These are phyloP conservation scores for Thalassarche chlororhynchos DNA, from an alignment of 2,113 vertebrate genomes.

Conservation along the genomic window DNA sequence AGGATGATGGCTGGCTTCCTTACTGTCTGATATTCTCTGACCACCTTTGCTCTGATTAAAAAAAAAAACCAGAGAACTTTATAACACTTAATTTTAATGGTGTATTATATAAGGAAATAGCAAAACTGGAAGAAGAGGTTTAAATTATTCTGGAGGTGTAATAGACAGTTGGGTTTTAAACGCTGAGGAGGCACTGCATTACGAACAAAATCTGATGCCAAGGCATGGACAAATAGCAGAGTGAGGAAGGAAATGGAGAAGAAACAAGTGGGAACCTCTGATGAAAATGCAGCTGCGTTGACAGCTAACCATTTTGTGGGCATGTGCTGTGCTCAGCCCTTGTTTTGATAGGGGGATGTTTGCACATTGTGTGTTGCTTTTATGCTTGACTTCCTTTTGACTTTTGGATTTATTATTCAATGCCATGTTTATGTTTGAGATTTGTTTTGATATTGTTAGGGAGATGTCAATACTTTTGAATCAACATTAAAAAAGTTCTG, in stretches of 20 bases:
- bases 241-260: neutral
- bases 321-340: neutral
- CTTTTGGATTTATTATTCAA: neutral
- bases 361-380: neutral
- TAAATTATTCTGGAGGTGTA: neutral
- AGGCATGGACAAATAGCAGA: neutral
- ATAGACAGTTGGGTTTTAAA: neutral
- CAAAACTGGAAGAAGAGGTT: neutral
- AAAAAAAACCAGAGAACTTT: neutral
- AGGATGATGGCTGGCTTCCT: neutral
- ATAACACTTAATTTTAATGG: neutral
- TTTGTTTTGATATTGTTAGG: slow-evolving; percentile 36
- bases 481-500: slow-evolving; percentile 5
- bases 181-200: neutral
- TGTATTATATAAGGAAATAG: neutral
- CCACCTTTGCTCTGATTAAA: neutral
- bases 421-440: neutral
- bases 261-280: neutral
- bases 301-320: neutral
- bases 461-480: slow-evolving; percentile 37
- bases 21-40: neutral
- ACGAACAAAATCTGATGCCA: neutral
- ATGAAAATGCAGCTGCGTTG: neutral
- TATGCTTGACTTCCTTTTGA: slow-evolving; percentile 5
- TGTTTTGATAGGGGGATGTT: neutral